Evolutionary conservation across 2,888 invertebrate genomes (phyloP).

Genomic region (Nipponacmea schrenckii): DNA sequence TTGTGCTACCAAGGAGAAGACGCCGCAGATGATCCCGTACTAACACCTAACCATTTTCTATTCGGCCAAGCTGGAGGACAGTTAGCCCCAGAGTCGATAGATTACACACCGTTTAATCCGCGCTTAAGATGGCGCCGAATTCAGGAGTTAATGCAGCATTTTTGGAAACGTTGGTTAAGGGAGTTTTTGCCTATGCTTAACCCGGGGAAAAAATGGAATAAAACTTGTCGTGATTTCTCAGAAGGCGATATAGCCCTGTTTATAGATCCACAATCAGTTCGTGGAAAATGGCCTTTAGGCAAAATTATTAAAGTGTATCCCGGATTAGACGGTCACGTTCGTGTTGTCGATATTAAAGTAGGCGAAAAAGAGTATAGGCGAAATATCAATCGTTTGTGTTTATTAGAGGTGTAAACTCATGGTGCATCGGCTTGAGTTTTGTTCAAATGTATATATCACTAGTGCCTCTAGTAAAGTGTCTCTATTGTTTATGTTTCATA

Average conservation of each 20-base stretch:
- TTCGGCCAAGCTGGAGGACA: slow-evolving; percentile 19
- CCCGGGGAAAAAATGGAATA: slow-evolving; percentile 22
- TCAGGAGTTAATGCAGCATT: slow-evolving; percentile 33
- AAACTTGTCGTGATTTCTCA: slow-evolving; percentile 20
- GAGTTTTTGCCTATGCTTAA: slow-evolving; percentile 27
- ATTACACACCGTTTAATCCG: background rate
- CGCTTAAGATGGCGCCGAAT: slow-evolving; percentile 27
- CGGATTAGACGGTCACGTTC: too few species aligned
- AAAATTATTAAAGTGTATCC: too few species aligned
- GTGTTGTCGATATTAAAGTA: too few species aligned
- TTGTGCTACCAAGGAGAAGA: background rate
- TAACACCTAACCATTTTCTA: slow-evolving; percentile 23
- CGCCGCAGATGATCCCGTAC: background rate
- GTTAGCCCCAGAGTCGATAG: too few species aligned
- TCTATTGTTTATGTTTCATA: too few species aligned
- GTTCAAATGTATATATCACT: too few species aligned
- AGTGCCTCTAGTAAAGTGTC: too few species aligned
- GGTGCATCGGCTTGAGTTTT: too few species aligned
- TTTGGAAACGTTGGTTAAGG: slow-evolving; percentile 34
- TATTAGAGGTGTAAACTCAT: slow-evolving; percentile 23
- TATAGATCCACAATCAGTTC: slow-evolving; percentile 23
- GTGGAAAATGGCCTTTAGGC: too few species aligned
- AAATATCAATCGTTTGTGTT: too few species aligned
- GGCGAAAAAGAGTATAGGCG: too few species aligned
- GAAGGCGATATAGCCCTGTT: slow-evolving; percentile 32